Percentiles rank a stretch among this genome's conserved stretches.
Evolutionary conservation across 2,113 vertebrate genomes (phyloP).

Genomic region (Antechinus stuartii): DNA sequence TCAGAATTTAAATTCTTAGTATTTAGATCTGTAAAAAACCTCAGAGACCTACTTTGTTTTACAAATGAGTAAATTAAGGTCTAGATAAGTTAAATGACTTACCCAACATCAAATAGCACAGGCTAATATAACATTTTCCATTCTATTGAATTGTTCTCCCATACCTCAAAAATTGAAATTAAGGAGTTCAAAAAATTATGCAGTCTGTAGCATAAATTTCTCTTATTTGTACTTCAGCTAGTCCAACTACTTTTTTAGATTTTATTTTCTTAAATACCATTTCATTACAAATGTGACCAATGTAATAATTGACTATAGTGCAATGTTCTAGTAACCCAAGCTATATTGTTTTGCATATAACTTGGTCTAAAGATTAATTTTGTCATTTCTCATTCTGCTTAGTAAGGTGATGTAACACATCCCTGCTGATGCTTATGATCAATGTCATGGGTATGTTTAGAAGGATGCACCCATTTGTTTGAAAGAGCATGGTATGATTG

Average conservation of each 20-base stretch:
- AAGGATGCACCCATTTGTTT: background rate
- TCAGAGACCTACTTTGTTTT: background rate
- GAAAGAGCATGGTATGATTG: background rate
- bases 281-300: background rate
- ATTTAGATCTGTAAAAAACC: background rate
- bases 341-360: background rate
- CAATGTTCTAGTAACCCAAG: background rate
- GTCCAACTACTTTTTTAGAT: background rate
- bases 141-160: background rate
- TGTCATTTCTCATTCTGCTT: background rate
- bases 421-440: background rate
- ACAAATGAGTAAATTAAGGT: background rate
- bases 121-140: background rate
- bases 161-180: background rate
- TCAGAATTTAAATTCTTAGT: background rate
- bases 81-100: background rate
- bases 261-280: background rate
- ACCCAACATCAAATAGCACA: background rate
- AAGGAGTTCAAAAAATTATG: background rate
- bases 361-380: background rate
- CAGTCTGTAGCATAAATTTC: background rate
- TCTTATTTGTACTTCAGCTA: background rate
- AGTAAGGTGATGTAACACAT: background rate
- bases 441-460: background rate
- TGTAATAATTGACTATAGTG: background rate